phyloP scores from a whole-genome alignment of 2,797 vertebrate genomes.

The Acanthurus lineatus region DNA sequence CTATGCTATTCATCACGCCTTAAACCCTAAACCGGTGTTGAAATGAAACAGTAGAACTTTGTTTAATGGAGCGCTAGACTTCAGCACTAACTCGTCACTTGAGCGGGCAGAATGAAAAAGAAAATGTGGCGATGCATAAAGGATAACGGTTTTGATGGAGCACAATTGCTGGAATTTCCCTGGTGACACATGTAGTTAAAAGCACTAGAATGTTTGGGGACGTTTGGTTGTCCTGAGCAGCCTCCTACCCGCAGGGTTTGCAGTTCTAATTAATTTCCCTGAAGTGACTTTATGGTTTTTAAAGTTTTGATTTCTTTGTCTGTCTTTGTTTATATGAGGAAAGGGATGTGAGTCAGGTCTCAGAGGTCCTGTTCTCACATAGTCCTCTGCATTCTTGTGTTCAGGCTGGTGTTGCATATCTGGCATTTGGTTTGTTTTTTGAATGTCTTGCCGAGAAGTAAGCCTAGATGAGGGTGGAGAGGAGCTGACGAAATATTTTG shows the following conservation, averaged over 20 bases:
- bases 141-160: conserved; percentile 71
- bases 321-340: conserved; percentile 39
- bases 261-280: conserved; percentile 78
- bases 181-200: conserved; percentile 73
- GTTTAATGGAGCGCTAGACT: conserved; percentile 73
- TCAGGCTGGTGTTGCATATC: conserved; percentile 24
- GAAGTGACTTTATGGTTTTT: conserved; percentile 74
- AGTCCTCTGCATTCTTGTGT: conserved; percentile 42
- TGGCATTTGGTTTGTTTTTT: conserved; percentile 22
- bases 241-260: conserved; percentile 67
- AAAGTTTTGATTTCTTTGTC: conserved; percentile 69
- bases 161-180: conserved; percentile 77
- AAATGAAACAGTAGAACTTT: conserved; percentile 70
- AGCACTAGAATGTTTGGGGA: conserved; percentile 79
- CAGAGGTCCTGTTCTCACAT: conserved; percentile 57
- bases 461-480: conserved; percentile 8
- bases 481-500: conserved; percentile 25
- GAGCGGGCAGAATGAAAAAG: conserved; percentile 54
- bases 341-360: conserved; percentile 50
- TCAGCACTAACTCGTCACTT: conserved; percentile 58
- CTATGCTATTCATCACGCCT: conserved; percentile 63
- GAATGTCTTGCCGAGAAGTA: conserved; percentile 19
- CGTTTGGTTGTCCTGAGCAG: conserved; percentile 65
- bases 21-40: conserved; percentile 64
- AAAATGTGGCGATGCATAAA: conserved; percentile 78